Evolutionary conservation across 2,797 vertebrate genomes (phyloP).

Genomic region (Centroberyx gerrardi): DNA sequence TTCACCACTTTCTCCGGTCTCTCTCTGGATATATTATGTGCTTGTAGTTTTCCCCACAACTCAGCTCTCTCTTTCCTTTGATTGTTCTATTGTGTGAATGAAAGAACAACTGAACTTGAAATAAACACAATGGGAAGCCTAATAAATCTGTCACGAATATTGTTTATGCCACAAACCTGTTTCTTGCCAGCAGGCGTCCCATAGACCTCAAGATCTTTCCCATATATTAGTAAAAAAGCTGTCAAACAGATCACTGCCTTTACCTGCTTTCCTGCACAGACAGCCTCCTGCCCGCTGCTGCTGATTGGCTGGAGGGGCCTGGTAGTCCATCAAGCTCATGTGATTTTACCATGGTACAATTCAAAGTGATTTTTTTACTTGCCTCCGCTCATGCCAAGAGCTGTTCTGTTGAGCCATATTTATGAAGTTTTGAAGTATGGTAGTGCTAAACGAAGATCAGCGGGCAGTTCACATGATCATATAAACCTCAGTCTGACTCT

Average conservation of each 20-base stretch:
- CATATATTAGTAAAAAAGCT: slow-evolving; percentile 67
- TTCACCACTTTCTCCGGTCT: too few relatives aligned
- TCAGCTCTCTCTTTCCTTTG: slow-evolving; percentile 45
- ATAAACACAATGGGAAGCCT: slow-evolving; percentile 64
- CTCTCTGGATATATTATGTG: neutral
- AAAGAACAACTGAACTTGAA: slow-evolving; percentile 52
- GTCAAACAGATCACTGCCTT: slow-evolving; percentile 66
- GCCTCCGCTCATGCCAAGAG: slow-evolving; percentile 15
- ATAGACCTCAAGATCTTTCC: slow-evolving; percentile 59
- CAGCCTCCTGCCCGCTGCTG: neutral
- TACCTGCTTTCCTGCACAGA: slow-evolving; percentile 58
- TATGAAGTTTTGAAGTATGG: slow-evolving; percentile 14
- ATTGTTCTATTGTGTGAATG: slow-evolving; percentile 67
- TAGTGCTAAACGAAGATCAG: slow-evolving; percentile 18
- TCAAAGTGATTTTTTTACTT: slow-evolving; percentile 53
- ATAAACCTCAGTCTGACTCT: slow-evolving; percentile 26
- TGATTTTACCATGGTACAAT: slow-evolving; percentile 47
- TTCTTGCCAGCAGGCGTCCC: slow-evolving; percentile 55
- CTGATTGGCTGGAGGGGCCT: slow-evolving; percentile 40
- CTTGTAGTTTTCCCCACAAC: slow-evolving; percentile 3
- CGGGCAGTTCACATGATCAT: neutral
- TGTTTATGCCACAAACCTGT: slow-evolving; percentile 38
- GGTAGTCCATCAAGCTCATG: slow-evolving; percentile 40
- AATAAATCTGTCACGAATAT: slow-evolving; percentile 44
- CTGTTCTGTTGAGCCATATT: slow-evolving; percentile 18